Evolutionary conservation across 1,140 invertebrate species (phyloP), one percentile per base, ranked within the genome.

Genomic region (Pseudomyrmex dendroicus): DNA sequence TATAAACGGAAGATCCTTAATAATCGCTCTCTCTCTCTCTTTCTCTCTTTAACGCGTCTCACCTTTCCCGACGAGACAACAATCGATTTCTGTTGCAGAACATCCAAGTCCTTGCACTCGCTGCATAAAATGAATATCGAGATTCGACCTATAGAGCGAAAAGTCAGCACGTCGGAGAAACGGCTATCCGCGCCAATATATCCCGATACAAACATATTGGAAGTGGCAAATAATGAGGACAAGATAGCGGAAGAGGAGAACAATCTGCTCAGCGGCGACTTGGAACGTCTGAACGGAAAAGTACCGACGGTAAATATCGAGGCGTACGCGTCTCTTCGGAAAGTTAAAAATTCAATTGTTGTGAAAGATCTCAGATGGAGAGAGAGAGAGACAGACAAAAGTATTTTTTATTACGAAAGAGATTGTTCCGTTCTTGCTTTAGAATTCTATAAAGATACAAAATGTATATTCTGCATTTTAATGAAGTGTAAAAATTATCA

Each of bases 181-280:
- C 87, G 92, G 46, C 70, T 94, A 7, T 94, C 93, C 20, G 93
- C 86, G 0, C 93, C 93, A n/a, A 91, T 93, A 67, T 93, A 94
- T 84, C 90, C 92, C 0, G 93, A 94, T 22, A 35, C 35, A 7
- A 35, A 35, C 35, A 35, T 35, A 35, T 74, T 92, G 76, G 91
- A 91, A 50, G 63, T 89, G 46, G 82, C 91, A 20, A 91, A 76
- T 52, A 89, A 90, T 59, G 92, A 94, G 50, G 93, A 93, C 44
- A 89, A 91, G 89, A 85, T 84, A 80, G 66, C 90, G 10, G 94
- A 35, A 35, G 35, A 94, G 74, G 93, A 94, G 84, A 93, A 93
- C 64, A 93, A 94, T 89, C 87, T 94, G 10, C 86, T 94, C 1
- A 90, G 90, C 46, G 93, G 92, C 73, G 93, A 94, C 68, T 86